These are phyloP conservation scores for Notarius lentiginosus DNA, from an alignment of 2,113 vertebrate genomes.

Conservation along the genomic window DNA sequence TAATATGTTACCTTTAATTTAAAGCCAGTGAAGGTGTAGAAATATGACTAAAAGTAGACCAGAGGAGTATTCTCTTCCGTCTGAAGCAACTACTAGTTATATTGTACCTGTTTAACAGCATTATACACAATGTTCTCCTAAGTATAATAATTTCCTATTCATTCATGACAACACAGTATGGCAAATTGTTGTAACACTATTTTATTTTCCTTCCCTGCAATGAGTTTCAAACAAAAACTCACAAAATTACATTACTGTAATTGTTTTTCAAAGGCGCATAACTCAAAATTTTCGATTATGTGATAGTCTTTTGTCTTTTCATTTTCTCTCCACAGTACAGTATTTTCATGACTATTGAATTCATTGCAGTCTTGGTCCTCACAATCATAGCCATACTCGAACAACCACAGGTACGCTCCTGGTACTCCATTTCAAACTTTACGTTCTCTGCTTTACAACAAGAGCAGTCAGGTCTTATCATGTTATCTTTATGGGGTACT, in stretches of 20 bases:
- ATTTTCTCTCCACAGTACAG: constrained; percentile 20
- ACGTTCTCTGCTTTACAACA: neutral
- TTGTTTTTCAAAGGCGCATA: neutral
- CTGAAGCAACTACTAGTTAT: neutral
- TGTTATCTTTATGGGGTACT: neutral
- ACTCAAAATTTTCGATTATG: neutral
- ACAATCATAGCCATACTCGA: constrained; percentile 26
- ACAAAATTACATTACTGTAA: neutral
- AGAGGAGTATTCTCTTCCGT: neutral
- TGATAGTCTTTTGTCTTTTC: neutral
- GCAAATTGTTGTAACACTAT: neutral
- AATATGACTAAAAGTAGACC: neutral
- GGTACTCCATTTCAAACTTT: neutral
- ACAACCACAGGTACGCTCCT: constrained; percentile 28
- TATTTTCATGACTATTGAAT: constrained; percentile 22
- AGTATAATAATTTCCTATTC: neutral
- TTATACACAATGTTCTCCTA: neutral
- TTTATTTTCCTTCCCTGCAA: neutral
- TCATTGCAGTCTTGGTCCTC: constrained; percentile 18
- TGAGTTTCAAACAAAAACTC: neutral
- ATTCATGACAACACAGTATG: neutral
- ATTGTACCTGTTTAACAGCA: neutral
- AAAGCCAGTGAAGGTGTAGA: neutral
- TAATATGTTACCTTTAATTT: too few species aligned
- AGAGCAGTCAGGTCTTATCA: neutral